Base-by-base conservation (phyloP, 2,113 vertebrate species). In the Piaya cayana region DNA sequence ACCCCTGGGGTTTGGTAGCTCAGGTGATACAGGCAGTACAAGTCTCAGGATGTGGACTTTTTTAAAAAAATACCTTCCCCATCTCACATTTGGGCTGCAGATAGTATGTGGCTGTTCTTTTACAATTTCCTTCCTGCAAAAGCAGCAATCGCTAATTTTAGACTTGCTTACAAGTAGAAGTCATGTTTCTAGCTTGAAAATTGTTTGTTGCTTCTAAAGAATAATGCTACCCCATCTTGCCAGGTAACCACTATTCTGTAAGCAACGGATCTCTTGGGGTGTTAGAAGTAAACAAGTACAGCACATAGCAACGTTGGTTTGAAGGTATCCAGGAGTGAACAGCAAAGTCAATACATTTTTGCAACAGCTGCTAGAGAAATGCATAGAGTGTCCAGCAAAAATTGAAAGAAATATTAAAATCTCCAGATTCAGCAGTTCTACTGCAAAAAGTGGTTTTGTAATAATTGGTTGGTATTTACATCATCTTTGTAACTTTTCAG, bases 41-140 rank as follows among this genome's bases (percentile, higher is more conserved):
- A 84, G 29, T 1, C 14, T 87, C 96, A 96, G 90, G 95, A 97
- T 93, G 81, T 92, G 90, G 90, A 94, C 34, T 25, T 1, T 4
- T 62, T 36, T n/a, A n/a, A 72, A 77, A 86, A 86, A 75, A n/a
- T 47, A 83, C 81, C 89, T 86, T 97, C 90, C n/a, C 42, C 77
- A 42, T 5, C 63, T 93, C 92, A 50, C 32, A 4, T 39, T 27
- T 1, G 25, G 59, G 94, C 71, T 88, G 88, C 82, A 30, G 53
- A 26, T 13, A 39, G 67, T 4, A 7, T 22, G 84, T 9, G 82
- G 92, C 78, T 55, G 84, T 7, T 90, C 37, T 91, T 25, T 72
- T 68, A 86, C 76, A 5, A 26, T 96, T 98, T 98, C 98, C 98
- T 98, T 97, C 98, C 97, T 98, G 97, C 96, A 15, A 81, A 25